Percentiles rank a stretch among this genome's conserved stretches.
phyloP scores from a whole-genome alignment of 2,113 vertebrate species.

The Podarcis cretensis region DNA sequence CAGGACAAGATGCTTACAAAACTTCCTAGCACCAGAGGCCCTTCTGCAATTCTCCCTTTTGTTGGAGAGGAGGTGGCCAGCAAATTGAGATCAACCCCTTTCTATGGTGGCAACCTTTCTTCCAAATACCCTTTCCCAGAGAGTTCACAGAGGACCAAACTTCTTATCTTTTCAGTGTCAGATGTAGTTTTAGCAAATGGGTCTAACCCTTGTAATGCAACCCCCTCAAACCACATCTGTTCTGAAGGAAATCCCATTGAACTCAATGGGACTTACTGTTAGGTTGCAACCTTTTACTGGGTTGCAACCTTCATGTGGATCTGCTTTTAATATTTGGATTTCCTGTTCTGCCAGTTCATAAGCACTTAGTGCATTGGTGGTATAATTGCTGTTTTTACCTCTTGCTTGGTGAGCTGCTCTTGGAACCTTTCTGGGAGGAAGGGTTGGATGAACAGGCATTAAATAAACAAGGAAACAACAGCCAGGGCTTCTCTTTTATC shows the following conservation, averaged over 20 bases:
- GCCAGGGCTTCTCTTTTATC: not conserved
- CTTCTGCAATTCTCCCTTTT: not conserved
- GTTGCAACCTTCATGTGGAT: not conserved
- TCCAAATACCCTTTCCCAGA: not conserved
- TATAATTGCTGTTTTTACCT: not conserved
- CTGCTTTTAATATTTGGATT: not conserved
- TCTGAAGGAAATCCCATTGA: not conserved
- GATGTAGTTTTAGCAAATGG: not conserved
- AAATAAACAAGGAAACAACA: not conserved
- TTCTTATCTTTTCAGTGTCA: not conserved
- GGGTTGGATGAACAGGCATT: not conserved
- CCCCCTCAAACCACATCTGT: not conserved
- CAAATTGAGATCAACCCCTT: not conserved
- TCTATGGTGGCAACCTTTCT: not conserved
- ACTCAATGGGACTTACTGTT: not conserved
- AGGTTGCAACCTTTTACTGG: not conserved
- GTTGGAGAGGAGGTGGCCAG: not conserved
- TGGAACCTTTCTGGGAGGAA: not conserved
- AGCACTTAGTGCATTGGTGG: not conserved
- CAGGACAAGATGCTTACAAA: not conserved
- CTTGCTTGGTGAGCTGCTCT: not conserved
- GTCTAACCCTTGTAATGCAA: not conserved
- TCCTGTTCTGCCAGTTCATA: not conserved
- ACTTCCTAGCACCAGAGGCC: not conserved
- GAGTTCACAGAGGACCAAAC: not conserved